phyloP scores from a whole-genome alignment of 2,888 invertebrate species.

The Caenorhabditis sinica region DNA sequence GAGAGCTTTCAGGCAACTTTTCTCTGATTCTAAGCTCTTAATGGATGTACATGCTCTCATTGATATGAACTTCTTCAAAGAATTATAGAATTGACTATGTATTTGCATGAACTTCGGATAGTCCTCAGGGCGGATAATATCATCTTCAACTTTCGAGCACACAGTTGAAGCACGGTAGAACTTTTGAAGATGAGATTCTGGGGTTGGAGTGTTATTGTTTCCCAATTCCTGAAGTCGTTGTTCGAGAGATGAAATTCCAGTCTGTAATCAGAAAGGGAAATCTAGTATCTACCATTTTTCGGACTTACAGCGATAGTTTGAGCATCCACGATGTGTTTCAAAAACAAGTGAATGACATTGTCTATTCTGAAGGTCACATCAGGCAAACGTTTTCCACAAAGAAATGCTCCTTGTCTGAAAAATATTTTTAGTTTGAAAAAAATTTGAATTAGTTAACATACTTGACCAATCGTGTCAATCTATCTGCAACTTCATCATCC shows the following conservation, averaged over 20 bases:
- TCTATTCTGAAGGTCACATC: conserved; percentile 47
- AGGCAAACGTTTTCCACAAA: conserved; percentile 41
- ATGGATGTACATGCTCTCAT: too few relatives aligned
- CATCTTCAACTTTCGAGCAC: conserved; percentile 24
- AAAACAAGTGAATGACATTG: conserved; percentile 46
- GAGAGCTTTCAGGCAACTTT: too few relatives aligned
- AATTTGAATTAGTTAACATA: background rate
- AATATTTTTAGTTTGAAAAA: background rate
- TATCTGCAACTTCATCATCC: conserved; percentile 62
- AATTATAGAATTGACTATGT: conserved; percentile 46
- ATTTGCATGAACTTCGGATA: conserved; percentile 53
- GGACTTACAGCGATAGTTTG: conserved; percentile 42
- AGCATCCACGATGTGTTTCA: conserved; percentile 51
- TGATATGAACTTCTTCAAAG: conserved; percentile 46
- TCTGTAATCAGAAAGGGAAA: conserved; percentile 15
- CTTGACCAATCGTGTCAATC: conserved; percentile 51
- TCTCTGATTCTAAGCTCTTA: too few relatives aligned
- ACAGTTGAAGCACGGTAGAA: conserved; percentile 25
- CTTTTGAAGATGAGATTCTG: conserved; percentile 20
- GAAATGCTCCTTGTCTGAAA: conserved; percentile 48
- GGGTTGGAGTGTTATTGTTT: conserved; percentile 47
- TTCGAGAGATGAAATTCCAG: conserved; percentile 28
- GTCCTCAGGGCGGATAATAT: conserved; percentile 38
- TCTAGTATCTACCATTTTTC: background rate
- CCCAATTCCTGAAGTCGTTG: conserved; percentile 25